These are phyloP conservation scores for Eupsilia transversa DNA, from an alignment of 2,888 invertebrate genomes.

Conservation along the genomic window DNA sequence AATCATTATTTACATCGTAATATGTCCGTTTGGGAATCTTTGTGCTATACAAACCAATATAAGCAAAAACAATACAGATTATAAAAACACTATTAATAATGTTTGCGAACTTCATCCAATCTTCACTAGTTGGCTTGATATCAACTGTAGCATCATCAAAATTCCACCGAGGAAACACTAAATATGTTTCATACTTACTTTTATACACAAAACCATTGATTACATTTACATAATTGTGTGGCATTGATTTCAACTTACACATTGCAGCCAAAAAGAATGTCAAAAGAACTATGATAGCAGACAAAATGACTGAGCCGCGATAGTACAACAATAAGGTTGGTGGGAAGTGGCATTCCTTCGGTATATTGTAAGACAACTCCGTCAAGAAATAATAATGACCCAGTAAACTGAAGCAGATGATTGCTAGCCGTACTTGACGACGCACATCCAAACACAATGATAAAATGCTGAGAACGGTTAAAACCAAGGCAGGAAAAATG, in stretches of 20 bases:
- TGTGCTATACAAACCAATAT: constrained; percentile 66
- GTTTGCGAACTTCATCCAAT: constrained; percentile 71
- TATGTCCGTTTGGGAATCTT: constrained; percentile 68
- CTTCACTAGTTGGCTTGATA: constrained; percentile 34
- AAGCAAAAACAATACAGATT: constrained; percentile 58
- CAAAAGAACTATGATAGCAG: constrained; percentile 59
- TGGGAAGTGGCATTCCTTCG: constrained; percentile 50
- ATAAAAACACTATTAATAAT: constrained; percentile 68
- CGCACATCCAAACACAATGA: constrained; percentile 70
- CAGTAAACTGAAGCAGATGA: constrained; percentile 71
- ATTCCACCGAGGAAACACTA: constrained; percentile 69
- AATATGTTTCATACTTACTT: constrained; percentile 56
- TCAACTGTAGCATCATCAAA: constrained; percentile 28
- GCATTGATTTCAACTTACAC: constrained; percentile 48
- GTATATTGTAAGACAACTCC: constrained; percentile 66
- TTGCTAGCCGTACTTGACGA: constrained; percentile 61
- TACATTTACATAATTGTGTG: constrained; percentile 62
- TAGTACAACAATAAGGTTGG: constrained; percentile 75
- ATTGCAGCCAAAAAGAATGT: constrained; percentile 67
- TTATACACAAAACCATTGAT: constrained; percentile 67
- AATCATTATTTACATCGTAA: background rate
- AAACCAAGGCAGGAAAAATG: constrained; percentile 70
- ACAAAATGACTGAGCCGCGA: constrained; percentile 70
- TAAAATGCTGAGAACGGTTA: constrained; percentile 68
- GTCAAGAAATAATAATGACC: constrained; percentile 70